Conservation (phyloP, 2,797 vertebrate genomes). For the Lutra lutra region DNA sequence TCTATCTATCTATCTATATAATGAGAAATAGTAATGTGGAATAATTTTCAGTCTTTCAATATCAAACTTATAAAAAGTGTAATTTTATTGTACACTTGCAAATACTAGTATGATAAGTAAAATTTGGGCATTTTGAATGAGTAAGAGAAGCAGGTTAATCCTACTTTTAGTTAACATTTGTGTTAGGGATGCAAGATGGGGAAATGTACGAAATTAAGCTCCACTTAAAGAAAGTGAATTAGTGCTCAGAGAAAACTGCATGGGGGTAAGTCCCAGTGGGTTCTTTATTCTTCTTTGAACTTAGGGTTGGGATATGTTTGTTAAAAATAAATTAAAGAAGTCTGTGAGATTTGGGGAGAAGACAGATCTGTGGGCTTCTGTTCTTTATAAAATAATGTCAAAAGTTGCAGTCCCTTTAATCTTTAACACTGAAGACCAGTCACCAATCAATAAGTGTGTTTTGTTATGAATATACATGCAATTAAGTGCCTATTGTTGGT, state of each 20-base stretch:
- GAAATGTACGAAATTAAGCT: neutral
- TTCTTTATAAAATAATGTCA: neutral
- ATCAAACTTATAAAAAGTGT: neutral
- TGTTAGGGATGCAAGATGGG: neutral
- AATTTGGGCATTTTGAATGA: neutral
- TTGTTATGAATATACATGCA: neutral
- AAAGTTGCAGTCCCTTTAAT: neutral
- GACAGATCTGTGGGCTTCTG: neutral
- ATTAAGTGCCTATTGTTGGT: neutral
- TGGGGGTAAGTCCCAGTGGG: neutral
- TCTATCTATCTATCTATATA: no score
- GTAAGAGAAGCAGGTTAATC: neutral
- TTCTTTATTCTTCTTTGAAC: neutral
- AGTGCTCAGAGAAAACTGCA: neutral
- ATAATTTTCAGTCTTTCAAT: constrained; percentile 12
- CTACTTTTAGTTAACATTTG: neutral
- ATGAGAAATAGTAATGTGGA: neutral
- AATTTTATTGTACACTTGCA: neutral
- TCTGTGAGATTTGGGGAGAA: neutral
- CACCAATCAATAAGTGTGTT: neutral
- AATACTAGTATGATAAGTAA: neutral
- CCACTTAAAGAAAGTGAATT: constrained; percentile 31
- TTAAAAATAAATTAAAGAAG: constrained; percentile 9
- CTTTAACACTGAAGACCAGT: neutral
- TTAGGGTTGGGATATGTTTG: neutral